Conservation (phyloP, 1,140 invertebrate species). For the Atopsyche davidsoni region DNA sequence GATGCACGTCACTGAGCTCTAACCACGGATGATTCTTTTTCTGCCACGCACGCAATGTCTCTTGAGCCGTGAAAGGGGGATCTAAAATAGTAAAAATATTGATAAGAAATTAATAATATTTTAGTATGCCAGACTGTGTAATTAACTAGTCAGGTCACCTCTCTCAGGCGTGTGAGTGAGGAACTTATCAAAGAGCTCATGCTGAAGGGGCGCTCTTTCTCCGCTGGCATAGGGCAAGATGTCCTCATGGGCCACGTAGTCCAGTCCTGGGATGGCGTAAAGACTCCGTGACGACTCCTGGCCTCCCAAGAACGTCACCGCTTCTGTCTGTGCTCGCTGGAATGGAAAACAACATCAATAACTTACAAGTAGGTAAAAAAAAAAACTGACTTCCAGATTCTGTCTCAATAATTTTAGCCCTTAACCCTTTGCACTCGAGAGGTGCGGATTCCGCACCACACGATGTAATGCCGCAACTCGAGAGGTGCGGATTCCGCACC, state of each 20-base stretch:
- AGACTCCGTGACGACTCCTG: slow-evolving; percentile 89
- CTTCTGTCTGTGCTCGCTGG: slow-evolving; percentile 91
- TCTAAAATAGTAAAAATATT: slow-evolving; percentile 47
- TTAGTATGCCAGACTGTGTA: background rate
- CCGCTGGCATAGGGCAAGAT: slow-evolving; percentile 79
- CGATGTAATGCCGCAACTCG: too few relatives aligned
- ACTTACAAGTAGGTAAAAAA: too few relatives aligned
- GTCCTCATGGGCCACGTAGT: slow-evolving; percentile 96
- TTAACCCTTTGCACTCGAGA: too few relatives aligned
- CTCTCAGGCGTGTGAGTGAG: slow-evolving; percentile 71
- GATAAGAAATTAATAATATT: slow-evolving; percentile 1
- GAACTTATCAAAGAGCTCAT: slow-evolving; percentile 97
- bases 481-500: too few relatives aligned
- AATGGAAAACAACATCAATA: background rate
- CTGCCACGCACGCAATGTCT: slow-evolving; percentile 91
- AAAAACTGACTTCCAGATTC: too few relatives aligned
- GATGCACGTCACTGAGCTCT: slow-evolving; percentile 94
- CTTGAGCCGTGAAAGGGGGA: slow-evolving; percentile 80
- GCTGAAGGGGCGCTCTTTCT: slow-evolving; percentile 78
- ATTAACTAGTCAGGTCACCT: slow-evolving; percentile 46
- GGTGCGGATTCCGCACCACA: too few relatives aligned
- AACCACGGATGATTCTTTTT: slow-evolving; percentile 97
- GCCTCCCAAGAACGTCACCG: slow-evolving; percentile 94
- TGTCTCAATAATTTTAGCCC: too few relatives aligned
- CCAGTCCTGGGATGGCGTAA: slow-evolving; percentile 91